A percentile compares a stretch with the other conserved stretches of the same genome.
Conservation (phyloP, 2,888 invertebrate species). For the Polia nebulosa region DNA sequence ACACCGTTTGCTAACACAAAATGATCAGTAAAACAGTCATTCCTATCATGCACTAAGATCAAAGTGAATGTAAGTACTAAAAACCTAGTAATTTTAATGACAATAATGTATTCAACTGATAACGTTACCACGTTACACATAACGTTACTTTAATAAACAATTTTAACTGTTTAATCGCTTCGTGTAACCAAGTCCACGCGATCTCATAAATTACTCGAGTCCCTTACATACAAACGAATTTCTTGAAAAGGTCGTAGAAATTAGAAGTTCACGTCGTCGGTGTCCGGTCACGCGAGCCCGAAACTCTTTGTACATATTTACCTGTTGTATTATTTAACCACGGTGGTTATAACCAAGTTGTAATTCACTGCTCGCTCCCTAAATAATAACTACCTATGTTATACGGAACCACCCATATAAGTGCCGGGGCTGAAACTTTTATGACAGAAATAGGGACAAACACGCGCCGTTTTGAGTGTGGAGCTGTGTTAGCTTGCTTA, state of each 20-base stretch:
- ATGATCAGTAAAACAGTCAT: background rate
- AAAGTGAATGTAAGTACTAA: background rate
- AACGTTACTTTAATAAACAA: slow-evolving; percentile 73
- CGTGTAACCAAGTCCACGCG: slow-evolving; percentile 79
- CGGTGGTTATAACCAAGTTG: slow-evolving; percentile 68
- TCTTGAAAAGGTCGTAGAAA: slow-evolving; percentile 90
- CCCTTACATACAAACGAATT: slow-evolving; percentile 82
- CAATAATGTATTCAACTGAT: slow-evolving; percentile 54
- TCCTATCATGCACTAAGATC: background rate
- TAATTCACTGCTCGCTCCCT: slow-evolving; percentile 62
- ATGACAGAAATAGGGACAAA: slow-evolving; percentile 62
- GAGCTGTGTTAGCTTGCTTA: slow-evolving; percentile 31
- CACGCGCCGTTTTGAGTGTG: slow-evolving; percentile 53
- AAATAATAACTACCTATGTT: slow-evolving; percentile 61
- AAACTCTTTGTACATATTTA: slow-evolving; percentile 82
- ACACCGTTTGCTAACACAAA: background rate
- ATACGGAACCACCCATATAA: slow-evolving; percentile 62
- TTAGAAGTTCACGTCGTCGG: slow-evolving; percentile 87
- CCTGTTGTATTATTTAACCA: slow-evolving; percentile 78
- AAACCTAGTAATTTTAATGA: slow-evolving; percentile 22
- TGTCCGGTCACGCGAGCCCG: slow-evolving; percentile 85
- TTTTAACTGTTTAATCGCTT: slow-evolving; percentile 78
- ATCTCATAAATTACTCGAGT: slow-evolving; percentile 81
- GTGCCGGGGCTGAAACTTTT: slow-evolving; percentile 52
- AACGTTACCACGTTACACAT: slow-evolving; percentile 47